Percentiles rank a stretch among this genome's conserved stretches.
These are phyloP conservation scores for Dryoscopus gambensis DNA, from an alignment of 2,113 vertebrate genomes.

Conservation along the genomic window DNA sequence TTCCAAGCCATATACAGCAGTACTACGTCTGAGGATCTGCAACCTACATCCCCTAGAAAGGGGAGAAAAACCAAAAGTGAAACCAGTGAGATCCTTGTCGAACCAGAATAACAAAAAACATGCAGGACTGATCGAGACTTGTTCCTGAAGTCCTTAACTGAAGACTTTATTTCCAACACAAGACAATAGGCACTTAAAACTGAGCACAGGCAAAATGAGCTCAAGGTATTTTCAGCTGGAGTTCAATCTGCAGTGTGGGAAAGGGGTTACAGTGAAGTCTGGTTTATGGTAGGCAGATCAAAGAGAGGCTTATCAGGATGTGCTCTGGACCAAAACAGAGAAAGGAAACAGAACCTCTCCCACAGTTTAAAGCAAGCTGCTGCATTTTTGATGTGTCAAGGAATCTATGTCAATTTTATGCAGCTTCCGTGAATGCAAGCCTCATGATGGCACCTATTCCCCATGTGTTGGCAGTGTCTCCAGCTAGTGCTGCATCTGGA, in stretches of 20 bases:
- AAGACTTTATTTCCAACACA: not conserved
- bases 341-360: not conserved
- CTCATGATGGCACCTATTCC: not conserved
- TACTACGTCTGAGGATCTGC: not conserved
- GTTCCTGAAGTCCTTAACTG: not conserved
- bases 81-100: not conserved
- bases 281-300: not conserved
- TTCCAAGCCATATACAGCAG: not conserved
- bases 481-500: not conserved
- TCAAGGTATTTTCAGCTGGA: not conserved
- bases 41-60: not conserved
- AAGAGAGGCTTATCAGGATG: not conserved
- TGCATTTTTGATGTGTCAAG: not conserved
- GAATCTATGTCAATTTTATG: not conserved
- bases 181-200: not conserved
- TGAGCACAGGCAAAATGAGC: not conserved
- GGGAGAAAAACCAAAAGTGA: not conserved
- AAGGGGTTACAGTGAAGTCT: not conserved
- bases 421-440: not conserved
- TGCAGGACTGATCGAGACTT: not conserved
- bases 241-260: not conserved
- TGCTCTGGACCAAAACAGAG: not conserved
- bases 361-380: not conserved
- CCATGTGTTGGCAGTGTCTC: fast-evolving
- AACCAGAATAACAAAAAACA: not conserved